Evolutionary conservation across 2,113 vertebrate species (phyloP), one percentile per base, ranked within the genome.

Genomic region (Gorsachius goisagi): DNA sequence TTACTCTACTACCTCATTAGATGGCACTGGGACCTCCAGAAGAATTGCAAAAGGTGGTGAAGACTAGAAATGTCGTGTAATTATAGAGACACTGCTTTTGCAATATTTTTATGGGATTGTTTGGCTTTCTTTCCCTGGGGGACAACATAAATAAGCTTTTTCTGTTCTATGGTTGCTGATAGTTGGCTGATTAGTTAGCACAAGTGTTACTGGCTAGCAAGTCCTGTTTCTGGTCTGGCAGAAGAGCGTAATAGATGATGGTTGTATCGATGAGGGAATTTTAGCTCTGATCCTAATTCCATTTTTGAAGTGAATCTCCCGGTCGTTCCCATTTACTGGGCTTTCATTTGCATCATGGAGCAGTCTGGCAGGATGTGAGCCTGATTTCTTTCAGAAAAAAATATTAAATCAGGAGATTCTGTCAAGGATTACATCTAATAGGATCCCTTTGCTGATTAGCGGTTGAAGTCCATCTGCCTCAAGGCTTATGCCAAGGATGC

Each of bases 401-500:
- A 10, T 19, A 15, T 3, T 35, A 35, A 45, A 59, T 83, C 28
- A 41, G 37, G 39, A 64, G 44, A 8, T 68, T 27, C 12, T 64
- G 15, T 76, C 33, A n/a, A 55, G 32, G 35, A 37, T 79, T 53
- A 23, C 22, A 32, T 18, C 37, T 72, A 27, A 33, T 22, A 32
- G 49, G 6, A 17, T 68, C 53, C 9, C 13, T 63, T 90, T 79
- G 24, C 27, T 91, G n/a, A 14, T 62, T 15, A 76, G 9, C 11
- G 16, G n/a, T 75, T 14, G 41, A 44, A 44, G 58, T 76, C 19
- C 1, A 3, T 60, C 44, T 81, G 41, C 19, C 16, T 62, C 23
- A 52, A 62, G 52, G 21, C 35, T 69, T 74, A 32, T 0, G 1
- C 32, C 0, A 2, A 72, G 41, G 52, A 5, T 1, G 3, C 45